Percentiles rank a stretch among this genome's conserved stretches.
These are phyloP conservation scores for Regulus satrapa DNA, from an alignment of 2,113 vertebrate genomes.

Conservation along the genomic window DNA sequence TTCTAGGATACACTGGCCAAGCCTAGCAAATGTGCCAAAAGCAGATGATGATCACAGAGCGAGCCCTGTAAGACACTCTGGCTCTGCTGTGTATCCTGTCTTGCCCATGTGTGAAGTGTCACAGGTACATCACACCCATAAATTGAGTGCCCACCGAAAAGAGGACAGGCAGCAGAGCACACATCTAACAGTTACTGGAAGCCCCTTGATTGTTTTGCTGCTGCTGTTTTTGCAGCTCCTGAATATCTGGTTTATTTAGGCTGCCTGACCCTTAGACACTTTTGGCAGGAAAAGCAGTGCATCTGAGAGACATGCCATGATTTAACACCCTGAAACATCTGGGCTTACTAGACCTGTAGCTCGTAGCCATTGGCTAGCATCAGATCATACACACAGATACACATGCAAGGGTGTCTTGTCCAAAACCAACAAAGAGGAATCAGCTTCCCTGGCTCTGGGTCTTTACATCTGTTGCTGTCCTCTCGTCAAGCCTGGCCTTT, in stretches of 20 bases:
- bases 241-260: conserved; percentile 8
- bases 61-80: not conserved
- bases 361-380: conserved; percentile 1
- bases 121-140: not conserved
- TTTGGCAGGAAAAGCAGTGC: conserved; percentile 42
- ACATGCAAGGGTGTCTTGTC: not conserved
- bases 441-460: not conserved
- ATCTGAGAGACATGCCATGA: conserved; percentile 16
- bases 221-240: conserved; percentile 18
- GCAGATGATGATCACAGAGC: not conserved
- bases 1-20: not conserved
- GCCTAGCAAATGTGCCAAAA: not conserved
- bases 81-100: not conserved
- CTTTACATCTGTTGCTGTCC: not conserved
- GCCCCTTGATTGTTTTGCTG: not conserved
- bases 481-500: not conserved
- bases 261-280: conserved; percentile 31
- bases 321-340: conserved; percentile 36
- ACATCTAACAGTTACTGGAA: not conserved
- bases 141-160: not conserved
- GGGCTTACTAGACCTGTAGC: not conserved
- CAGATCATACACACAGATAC: not conserved
- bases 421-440: conserved; percentile 1
- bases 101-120: not conserved
- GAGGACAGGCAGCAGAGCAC: not conserved